These are phyloP conservation scores for Drosophila seclusa DNA, from an alignment of 2,888 invertebrate species.

Conservation along the genomic window DNA sequence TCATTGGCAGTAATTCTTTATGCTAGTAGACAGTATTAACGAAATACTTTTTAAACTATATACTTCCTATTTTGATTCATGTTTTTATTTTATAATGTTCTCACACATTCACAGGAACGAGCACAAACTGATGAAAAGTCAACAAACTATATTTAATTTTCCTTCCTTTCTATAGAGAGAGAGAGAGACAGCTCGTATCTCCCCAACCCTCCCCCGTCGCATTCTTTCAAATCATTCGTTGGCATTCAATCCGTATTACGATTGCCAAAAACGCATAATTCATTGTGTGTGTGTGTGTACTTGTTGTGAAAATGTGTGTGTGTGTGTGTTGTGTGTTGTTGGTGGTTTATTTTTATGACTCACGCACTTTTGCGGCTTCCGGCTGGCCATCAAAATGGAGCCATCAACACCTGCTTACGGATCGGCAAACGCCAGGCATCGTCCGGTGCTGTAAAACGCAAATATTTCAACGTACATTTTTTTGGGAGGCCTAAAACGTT, in stretches of 20 bases:
- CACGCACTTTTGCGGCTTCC: constrained; percentile 80
- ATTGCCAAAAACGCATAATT: constrained; percentile 77
- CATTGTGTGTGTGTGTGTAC: constrained; percentile 37
- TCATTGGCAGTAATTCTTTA: not conserved
- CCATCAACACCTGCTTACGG: constrained; percentile 75
- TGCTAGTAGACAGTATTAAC: constrained; percentile 16
- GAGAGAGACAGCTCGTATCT: not conserved
- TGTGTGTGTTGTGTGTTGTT: constrained; percentile 27
- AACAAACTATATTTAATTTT: constrained; percentile 34
- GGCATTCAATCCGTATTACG: constrained; percentile 41
- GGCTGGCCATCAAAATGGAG: constrained; percentile 77
- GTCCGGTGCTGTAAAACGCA: constrained; percentile 49
- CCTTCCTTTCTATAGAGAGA: not conserved
- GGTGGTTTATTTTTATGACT: constrained; percentile 75
- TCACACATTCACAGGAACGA: not conserved
- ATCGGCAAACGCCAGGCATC: constrained; percentile 18
- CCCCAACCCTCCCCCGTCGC: not conserved
- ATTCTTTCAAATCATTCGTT: constrained; percentile 2
- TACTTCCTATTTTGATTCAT: not conserved
- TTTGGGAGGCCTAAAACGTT: constrained; percentile 37
- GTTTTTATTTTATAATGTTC: not conserved
- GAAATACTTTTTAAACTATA: constrained; percentile 26
- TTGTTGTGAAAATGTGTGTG: constrained; percentile 14
- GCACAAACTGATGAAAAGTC: not conserved
- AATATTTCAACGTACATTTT: constrained; percentile 29